Conservation (phyloP, 2,113 vertebrate species). For the Passer montanus region DNA sequence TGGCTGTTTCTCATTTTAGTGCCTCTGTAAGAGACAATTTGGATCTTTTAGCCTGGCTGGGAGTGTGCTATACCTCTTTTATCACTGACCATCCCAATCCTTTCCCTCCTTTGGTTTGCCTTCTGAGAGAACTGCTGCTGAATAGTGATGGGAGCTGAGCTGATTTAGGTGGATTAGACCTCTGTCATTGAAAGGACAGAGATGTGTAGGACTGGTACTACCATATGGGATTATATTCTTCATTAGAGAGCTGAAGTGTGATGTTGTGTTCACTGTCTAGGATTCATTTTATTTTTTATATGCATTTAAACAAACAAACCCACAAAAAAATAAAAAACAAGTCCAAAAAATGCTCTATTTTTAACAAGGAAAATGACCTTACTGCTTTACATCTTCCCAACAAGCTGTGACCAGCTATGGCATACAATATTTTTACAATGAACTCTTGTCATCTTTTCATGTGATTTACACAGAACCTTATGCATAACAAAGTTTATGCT, state of each 20-base stretch:
- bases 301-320: neutral
- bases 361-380: neutral
- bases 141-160: neutral
- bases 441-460: neutral
- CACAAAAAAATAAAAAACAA: neutral
- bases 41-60: neutral
- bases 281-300: neutral
- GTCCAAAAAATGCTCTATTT: fast-evolving
- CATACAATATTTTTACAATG: neutral
- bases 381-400: neutral
- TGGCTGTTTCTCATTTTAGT: neutral
- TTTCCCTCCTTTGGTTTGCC: neutral
- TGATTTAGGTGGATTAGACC: neutral
- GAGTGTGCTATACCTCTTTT: neutral
- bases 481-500: neutral
- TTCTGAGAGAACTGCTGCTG: neutral
- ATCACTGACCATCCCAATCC: neutral
- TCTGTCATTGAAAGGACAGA: neutral
- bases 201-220: neutral
- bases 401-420: neutral
- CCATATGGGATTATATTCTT: neutral
- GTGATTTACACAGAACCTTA: constrained; percentile 3
- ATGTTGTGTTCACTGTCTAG: neutral
- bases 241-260: neutral
- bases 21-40: neutral